Conservation (phyloP, 1,140 invertebrate species). For the Drosophila triauraria region DNA sequence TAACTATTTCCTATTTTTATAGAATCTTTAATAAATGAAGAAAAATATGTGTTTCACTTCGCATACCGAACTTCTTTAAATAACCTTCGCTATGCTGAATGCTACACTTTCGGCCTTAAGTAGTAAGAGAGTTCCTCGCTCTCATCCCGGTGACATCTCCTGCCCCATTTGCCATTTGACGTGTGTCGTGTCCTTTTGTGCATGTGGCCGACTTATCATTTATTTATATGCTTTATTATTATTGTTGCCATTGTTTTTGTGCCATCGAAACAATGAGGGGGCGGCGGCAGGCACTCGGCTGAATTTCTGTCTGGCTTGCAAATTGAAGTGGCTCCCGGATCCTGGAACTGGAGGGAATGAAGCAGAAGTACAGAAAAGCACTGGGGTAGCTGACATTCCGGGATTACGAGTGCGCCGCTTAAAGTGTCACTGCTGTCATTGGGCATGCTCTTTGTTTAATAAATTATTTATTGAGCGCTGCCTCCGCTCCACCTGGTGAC, state of each 20-base stretch:
- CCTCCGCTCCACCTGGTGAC: conserved; percentile 14
- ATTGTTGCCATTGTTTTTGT: conserved; percentile 60
- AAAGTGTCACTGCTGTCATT: conserved; percentile 78
- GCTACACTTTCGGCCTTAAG: conserved; percentile 8
- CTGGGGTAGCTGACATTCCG: conserved; percentile 23
- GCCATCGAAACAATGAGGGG: conserved; percentile 18
- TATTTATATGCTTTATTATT: conserved; percentile 78
- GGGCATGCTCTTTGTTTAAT: conserved; percentile 78
- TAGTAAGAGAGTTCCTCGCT: conserved; percentile 1
- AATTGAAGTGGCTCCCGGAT: conserved; percentile 48
- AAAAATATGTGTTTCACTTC: not conserved
- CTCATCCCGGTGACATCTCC: conserved; percentile 51
- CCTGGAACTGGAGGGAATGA: not conserved
- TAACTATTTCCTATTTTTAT: no score
- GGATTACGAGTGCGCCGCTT: conserved; percentile 53
- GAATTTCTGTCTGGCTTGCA: conserved; percentile 50
- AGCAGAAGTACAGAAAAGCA: not conserved
- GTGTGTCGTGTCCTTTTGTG: conserved; percentile 46
- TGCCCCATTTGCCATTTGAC: conserved; percentile 17
- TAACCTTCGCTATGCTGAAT: not conserved
- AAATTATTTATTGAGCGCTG: conserved; percentile 66
- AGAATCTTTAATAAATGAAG: no score
- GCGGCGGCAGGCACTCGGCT: conserved; percentile 21
- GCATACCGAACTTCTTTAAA: not conserved
- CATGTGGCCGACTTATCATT: conserved; percentile 71